Percentiles rank a stretch among this genome's conserved stretches.
These are phyloP conservation scores for Taphrorychus bicolor DNA, from an alignment of 2,888 invertebrate species.

Conservation along the genomic window DNA sequence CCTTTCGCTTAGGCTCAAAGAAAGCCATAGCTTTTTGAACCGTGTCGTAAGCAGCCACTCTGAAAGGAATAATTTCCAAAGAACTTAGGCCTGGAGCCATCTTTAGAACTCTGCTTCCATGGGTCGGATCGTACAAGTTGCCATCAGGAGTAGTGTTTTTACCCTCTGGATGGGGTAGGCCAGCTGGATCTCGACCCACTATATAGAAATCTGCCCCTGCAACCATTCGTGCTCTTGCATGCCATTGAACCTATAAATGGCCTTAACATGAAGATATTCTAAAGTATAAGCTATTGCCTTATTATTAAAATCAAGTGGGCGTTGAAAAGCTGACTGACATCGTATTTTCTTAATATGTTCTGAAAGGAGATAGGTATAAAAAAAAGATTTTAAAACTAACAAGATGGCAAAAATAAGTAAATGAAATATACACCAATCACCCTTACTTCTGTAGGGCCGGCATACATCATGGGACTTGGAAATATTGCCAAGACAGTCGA, in stretches of 20 bases:
- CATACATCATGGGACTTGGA: conserved; percentile 99
- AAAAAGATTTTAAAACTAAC: too few species aligned
- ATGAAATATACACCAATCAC: too few species aligned
- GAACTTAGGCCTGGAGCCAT: conserved; percentile 90
- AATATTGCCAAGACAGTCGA: conserved; percentile 93
- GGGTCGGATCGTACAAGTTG: conserved; percentile 90
- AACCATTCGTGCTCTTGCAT: conserved; percentile 84
- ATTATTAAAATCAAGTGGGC: too few species aligned
- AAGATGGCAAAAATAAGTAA: too few species aligned
- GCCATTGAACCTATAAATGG: conserved; percentile 71
- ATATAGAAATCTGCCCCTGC: conserved; percentile 98
- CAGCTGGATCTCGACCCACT: conserved; percentile 97
- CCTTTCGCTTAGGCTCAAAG: conserved; percentile 85
- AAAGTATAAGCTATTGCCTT: too few species aligned
- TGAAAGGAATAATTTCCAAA: conserved; percentile 95
- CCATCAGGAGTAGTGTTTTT: conserved; percentile 65
- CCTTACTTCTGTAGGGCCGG: conserved; percentile 98
- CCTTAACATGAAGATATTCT: not conserved
- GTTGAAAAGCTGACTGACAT: too few species aligned
- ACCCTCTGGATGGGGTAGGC: conserved; percentile 87
- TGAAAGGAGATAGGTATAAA: too few species aligned
- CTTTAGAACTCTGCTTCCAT: conserved; percentile 88
- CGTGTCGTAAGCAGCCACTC: conserved; percentile 96
- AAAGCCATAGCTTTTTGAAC: conserved; percentile 85
- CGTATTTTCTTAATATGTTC: too few species aligned